A percentile compares a stretch with the other conserved stretches of the same genome.
phyloP scores from a whole-genome alignment of 1,140 invertebrate genomes.

The Pantala flavescens region DNA sequence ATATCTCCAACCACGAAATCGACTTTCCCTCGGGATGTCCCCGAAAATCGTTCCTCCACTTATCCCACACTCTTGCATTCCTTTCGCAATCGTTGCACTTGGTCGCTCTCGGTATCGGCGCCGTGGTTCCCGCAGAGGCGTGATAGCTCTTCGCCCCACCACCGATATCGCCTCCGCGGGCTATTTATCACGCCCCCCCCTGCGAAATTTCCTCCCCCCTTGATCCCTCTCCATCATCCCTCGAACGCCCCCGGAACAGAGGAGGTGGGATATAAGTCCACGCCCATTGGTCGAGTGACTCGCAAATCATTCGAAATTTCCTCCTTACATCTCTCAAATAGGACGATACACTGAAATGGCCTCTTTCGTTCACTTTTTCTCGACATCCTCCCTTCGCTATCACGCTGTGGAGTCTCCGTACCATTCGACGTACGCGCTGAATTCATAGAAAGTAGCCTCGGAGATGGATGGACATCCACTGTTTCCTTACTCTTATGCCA shows the following conservation, averaged over 20 bases:
- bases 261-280: neutral
- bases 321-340: neutral
- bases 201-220: neutral
- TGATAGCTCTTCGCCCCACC: neutral
- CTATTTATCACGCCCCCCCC: neutral
- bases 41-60: neutral
- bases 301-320: conserved; percentile 9
- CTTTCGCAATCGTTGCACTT: neutral
- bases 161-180: neutral
- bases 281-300: conserved; percentile 2
- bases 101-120: neutral
- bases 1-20: neutral
- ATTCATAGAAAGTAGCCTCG: too few relatives aligned
- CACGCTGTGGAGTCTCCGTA: neutral
- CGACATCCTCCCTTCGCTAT: neutral
- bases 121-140: neutral
- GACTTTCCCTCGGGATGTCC: neutral
- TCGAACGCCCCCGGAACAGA: neutral
- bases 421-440: too few relatives aligned
- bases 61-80: neutral
- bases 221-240: neutral
- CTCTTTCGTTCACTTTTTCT: neutral
- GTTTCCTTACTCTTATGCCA: too few relatives aligned
- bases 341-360: conserved; percentile 3
- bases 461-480: too few relatives aligned